A percentile compares a stretch with the other conserved stretches of the same genome.
Evolutionary conservation across 2,888 invertebrate species (phyloP).

Genomic region (Athrips mouffetella): DNA sequence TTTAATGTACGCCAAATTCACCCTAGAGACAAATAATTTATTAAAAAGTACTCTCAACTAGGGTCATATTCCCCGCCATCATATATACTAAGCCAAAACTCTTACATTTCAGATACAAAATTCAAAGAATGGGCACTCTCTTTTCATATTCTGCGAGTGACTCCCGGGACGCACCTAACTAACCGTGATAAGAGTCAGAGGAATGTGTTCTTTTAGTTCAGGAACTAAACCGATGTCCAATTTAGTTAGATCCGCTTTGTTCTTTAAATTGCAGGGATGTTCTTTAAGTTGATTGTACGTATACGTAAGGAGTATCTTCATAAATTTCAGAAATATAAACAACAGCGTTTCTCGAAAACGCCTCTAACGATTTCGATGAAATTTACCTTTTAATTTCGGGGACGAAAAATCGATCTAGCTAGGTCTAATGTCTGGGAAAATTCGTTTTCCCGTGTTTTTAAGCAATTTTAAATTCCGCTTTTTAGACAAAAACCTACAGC

Average conservation of each 20-base stretch:
- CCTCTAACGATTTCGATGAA: no score
- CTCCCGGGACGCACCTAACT: constrained; percentile 58
- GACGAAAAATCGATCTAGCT: no score
- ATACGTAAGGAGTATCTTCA: no score
- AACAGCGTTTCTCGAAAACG: no score
- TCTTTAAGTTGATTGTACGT: constrained; percentile 1
- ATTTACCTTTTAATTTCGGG: no score
- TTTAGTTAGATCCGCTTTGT: constrained; percentile 33
- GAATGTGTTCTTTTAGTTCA: constrained; percentile 48
- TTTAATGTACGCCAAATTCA: neutral
- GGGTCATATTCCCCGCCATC: constrained; percentile 24
- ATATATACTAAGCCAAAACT: constrained; percentile 48
- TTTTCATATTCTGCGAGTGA: constrained; percentile 47
- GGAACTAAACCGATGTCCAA: constrained; percentile 51
- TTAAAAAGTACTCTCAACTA: constrained; percentile 38
- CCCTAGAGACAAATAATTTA: constrained; percentile 34
- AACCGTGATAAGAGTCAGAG: constrained; percentile 66
- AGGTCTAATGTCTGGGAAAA: no score
- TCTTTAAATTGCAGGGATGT: neutral
- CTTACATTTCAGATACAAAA: constrained; percentile 62
- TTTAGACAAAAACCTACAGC: no score
- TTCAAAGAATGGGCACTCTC: constrained; percentile 57
- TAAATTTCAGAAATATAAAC: no score
- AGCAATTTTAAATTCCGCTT: no score
- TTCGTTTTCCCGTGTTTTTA: neutral